Conservation (phyloP, 2,888 invertebrate species). For the Tinea trinotella region DNA sequence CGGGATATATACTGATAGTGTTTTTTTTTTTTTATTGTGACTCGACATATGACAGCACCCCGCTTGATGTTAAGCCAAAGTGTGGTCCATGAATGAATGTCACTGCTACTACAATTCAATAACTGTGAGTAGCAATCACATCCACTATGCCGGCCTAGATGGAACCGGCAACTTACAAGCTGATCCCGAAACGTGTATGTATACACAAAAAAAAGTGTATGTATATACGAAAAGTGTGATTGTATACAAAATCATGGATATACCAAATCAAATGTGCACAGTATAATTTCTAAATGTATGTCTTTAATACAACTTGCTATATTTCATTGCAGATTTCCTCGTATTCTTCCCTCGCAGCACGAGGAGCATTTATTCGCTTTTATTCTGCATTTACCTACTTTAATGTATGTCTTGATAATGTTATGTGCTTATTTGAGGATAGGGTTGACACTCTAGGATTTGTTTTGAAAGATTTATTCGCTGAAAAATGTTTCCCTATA, state of each 20-base stretch:
- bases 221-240: neutral
- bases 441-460: conserved; percentile 9
- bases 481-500: conserved; percentile 4
- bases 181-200: too few species aligned
- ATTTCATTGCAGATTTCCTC: conserved; percentile 16
- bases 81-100: too few species aligned
- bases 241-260: neutral
- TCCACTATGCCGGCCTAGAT: too few species aligned
- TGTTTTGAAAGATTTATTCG: neutral
- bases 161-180: too few species aligned
- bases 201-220: neutral
- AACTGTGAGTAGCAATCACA: too few species aligned
- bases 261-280: neutral
- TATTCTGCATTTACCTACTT: conserved; percentile 16
- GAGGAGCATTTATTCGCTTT: conserved; percentile 16
- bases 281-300: neutral
- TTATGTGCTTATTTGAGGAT: conserved; percentile 13
- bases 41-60: too few species aligned
- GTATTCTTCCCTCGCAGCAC: conserved; percentile 7
- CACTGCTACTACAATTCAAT: too few species aligned
- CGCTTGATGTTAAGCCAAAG: too few species aligned
- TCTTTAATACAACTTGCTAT: conserved; percentile 10
- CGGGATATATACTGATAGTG: too few species aligned
- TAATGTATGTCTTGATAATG: conserved; percentile 16
- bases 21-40: too few species aligned